phyloP scores from a whole-genome alignment of 2,797 vertebrate species.

The Darevskia nairensis region DNA sequence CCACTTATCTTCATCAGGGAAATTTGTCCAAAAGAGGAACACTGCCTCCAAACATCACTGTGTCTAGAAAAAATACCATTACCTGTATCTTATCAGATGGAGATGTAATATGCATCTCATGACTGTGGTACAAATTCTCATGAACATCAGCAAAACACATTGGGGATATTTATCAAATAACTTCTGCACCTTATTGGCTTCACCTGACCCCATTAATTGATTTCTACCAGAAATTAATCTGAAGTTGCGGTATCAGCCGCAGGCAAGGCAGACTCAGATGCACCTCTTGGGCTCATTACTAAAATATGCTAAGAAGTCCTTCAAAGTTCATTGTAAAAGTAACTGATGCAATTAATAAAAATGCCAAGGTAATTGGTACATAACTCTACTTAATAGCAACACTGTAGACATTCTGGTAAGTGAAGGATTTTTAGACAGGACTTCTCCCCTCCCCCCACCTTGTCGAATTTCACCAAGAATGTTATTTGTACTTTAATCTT shows the following conservation, averaged over 20 bases:
- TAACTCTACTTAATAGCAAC: background rate
- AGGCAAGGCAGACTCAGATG: background rate
- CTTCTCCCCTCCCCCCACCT: background rate
- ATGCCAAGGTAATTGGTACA: constrained; percentile 3
- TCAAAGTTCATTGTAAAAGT: constrained; percentile 20
- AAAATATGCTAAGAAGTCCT: constrained; percentile 8
- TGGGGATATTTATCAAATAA: background rate
- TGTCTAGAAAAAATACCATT: background rate
- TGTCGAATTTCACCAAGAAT: background rate
- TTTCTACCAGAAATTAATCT: background rate
- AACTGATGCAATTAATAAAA: constrained; percentile 21
- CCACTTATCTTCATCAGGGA: background rate
- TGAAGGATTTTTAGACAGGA: background rate
- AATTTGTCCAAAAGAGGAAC: background rate
- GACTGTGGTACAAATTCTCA: background rate
- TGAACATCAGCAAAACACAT: background rate
- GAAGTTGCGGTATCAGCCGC: background rate
- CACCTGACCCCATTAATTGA: background rate
- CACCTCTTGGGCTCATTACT: background rate
- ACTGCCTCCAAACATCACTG: background rate
- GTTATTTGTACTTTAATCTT: background rate
- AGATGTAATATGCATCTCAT: background rate
- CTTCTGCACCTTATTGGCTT: background rate
- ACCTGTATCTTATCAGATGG: background rate
- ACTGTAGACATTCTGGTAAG: background rate